A percentile compares a stretch with the other conserved stretches of the same genome.
Evolutionary conservation across 2,113 vertebrate species (phyloP).

Genomic region (Chrysemys picta): DNA sequence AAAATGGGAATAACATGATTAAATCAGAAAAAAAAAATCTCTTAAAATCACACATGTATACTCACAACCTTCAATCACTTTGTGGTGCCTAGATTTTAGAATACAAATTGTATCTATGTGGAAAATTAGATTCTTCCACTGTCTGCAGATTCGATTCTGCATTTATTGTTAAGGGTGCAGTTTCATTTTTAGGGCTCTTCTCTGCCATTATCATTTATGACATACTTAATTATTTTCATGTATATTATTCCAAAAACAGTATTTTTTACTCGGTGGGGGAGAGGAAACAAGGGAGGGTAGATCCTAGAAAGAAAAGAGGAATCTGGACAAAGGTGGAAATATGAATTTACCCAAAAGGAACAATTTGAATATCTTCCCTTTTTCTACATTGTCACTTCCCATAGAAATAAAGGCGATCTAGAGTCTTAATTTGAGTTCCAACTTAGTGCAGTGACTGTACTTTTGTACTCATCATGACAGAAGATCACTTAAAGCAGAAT

Average conservation of each 20-base stretch:
- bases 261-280: neutral
- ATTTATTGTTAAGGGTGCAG: neutral
- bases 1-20: neutral
- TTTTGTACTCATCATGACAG: neutral
- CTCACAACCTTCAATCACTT: neutral
- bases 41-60: neutral
- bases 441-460: neutral
- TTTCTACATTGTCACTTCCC: neutral
- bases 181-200: neutral
- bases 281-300: neutral
- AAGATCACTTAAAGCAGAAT: neutral
- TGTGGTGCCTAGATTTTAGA: neutral
- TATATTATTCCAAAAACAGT: neutral
- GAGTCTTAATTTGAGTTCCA: neutral
- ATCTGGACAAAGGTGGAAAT: neutral
- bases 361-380: neutral
- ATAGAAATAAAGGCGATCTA: neutral
- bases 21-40: neutral
- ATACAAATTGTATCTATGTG: neutral
- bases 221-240: neutral
- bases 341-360: neutral
- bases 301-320: neutral
- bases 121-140: neutral
- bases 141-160: slow-evolving; percentile 18
- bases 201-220: neutral